phyloP scores from a whole-genome alignment of 1,140 invertebrate species.

The Hylaeus volcanicus region DNA sequence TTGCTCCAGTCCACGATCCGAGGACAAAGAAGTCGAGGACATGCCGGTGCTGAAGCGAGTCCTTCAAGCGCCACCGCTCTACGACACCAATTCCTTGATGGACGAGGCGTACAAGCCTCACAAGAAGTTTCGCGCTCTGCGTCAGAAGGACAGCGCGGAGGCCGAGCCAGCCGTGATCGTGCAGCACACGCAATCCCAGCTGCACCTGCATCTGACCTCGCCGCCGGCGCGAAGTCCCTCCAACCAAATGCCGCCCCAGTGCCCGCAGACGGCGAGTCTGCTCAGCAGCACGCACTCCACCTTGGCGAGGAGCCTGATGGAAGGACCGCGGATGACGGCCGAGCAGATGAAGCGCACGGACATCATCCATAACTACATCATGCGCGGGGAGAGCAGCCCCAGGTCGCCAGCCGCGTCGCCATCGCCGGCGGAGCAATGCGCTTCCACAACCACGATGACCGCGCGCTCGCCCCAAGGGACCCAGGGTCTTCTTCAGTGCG shows the following conservation, averaged over 20 bases:
- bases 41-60: conserved; percentile 96
- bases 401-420: conserved; percentile 82
- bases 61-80: conserved; percentile 93
- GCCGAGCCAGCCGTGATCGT: conserved; percentile 83
- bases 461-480: conserved; percentile 71
- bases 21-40: conserved; percentile 93
- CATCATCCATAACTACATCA: conserved; percentile 94
- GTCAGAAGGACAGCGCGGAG: conserved; percentile 89
- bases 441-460: conserved; percentile 76
- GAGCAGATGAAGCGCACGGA: conserved; percentile 94
- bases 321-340: conserved; percentile 92
- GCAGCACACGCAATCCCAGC: conserved; percentile 74
- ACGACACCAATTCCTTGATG: conserved; percentile 94
- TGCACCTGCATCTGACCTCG: conserved; percentile 80
- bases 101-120: conserved; percentile 97
- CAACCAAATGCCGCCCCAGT: conserved; percentile 75
- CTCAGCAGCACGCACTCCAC: conserved; percentile 93
- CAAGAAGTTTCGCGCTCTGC: conserved; percentile 93
- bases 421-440: conserved; percentile 77
- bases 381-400: conserved; percentile 84
- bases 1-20: conserved; percentile 92
- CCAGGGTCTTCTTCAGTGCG: conserved; percentile 75
- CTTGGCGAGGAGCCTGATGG: conserved; percentile 92
- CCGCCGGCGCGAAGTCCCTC: conserved; percentile 68
- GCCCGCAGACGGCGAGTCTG: conserved; percentile 75